Percentiles rank a stretch among this genome's conserved stretches.
These are phyloP conservation scores for Dendroctonus valens DNA, from an alignment of 1,140 invertebrate genomes.

Conservation along the genomic window DNA sequence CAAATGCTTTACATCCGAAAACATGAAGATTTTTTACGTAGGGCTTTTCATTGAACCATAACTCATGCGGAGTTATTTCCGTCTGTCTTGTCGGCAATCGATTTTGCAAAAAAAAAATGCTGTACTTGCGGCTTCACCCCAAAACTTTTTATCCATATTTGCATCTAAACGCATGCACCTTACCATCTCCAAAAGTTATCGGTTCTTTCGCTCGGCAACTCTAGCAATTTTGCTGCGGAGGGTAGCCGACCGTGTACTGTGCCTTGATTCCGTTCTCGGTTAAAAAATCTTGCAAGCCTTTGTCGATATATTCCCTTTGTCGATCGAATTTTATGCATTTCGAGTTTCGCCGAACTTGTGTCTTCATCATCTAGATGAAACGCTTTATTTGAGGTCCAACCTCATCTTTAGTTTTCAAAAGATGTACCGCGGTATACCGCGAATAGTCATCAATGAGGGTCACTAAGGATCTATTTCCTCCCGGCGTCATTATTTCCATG, in stretches of 20 bases:
- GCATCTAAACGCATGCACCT: constrained; percentile 8
- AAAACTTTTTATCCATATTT: constrained; percentile 10
- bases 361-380: no score
- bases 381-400: no score
- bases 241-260: constrained; percentile 8
- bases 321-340: constrained; percentile 1
- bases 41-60: constrained; percentile 24
- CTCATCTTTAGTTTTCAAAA: no score
- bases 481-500: no score
- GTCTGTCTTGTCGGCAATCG: constrained; percentile 8
- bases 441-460: no score
- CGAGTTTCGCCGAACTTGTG: neutral
- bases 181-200: constrained; percentile 8
- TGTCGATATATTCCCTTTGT: neutral
- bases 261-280: constrained; percentile 9
- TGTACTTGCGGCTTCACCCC: constrained; percentile 12
- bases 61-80: constrained; percentile 20
- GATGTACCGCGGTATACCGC: constrained; percentile 42
- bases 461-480: no score
- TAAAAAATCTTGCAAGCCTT: neutral
- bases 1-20: constrained; percentile 42
- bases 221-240: constrained; percentile 21
- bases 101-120: constrained; percentile 8
- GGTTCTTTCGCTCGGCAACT: constrained; percentile 6
- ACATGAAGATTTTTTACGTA: constrained; percentile 38